phyloP scores from a whole-genome alignment of 1,140 invertebrate genomes.

The Riptortus pedestris region DNA sequence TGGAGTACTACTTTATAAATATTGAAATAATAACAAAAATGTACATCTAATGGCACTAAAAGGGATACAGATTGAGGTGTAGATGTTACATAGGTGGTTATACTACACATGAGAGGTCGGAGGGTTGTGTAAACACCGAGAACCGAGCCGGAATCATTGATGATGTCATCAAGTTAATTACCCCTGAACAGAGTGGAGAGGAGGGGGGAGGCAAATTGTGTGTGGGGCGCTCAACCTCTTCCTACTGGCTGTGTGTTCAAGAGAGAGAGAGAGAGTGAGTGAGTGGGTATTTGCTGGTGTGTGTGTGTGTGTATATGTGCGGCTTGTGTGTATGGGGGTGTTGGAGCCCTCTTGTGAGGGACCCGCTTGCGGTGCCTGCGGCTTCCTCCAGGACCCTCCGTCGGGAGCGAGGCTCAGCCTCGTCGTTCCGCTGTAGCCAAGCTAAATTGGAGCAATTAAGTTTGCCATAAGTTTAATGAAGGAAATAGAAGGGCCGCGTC shows the following conservation, averaged over 20 bases:
- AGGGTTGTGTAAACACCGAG: constrained; percentile 7
- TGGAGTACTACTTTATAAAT: no score
- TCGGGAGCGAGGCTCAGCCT: neutral
- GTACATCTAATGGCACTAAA: no score
- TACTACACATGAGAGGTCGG: neutral
- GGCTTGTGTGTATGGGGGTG: neutral
- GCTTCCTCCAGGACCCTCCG: neutral
- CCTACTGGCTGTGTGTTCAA: neutral
- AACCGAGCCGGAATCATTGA: constrained; percentile 14
- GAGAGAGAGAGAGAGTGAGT: no score
- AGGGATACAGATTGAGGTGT: no score
- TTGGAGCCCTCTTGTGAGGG: neutral
- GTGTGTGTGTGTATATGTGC: neutral
- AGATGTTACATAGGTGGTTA: no score
- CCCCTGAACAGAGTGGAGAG: neutral
- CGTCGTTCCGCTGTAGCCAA: no score
- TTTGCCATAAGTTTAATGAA: constrained; percentile 9
- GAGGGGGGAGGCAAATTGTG: constrained; percentile 1
- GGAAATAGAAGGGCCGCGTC: neutral
- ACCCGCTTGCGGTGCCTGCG: constrained; percentile 4
- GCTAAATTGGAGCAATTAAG: constrained; percentile 14
- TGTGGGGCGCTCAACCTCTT: neutral
- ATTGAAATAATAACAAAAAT: no score
- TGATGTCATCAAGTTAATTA: constrained; percentile 18
- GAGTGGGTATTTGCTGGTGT: no score